phyloP scores from a whole-genome alignment of 35 echinoderm and acorn worm species.

The Hemicentrotus pulcherrimus region DNA sequence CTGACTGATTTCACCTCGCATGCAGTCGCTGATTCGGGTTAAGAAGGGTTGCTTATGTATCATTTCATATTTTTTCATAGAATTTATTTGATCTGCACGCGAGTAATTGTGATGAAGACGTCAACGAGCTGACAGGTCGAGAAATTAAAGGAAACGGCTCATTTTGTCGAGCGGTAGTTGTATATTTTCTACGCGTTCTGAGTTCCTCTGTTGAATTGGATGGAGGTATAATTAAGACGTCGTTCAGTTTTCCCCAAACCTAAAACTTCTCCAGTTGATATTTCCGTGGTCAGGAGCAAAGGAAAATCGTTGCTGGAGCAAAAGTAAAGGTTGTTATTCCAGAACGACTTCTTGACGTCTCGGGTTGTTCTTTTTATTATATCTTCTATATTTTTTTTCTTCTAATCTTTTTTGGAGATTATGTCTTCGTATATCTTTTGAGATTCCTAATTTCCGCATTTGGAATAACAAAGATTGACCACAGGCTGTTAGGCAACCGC shows the following conservation, averaged over 20 bases:
- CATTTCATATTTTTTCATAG: constrained; percentile 5
- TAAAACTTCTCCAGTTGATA: constrained; percentile 37
- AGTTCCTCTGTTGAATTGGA: neutral
- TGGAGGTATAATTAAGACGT: neutral
- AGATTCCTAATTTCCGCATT: constrained; percentile 3
- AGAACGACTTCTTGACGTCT: constrained; percentile 10
- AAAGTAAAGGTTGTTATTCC: constrained; percentile 6
- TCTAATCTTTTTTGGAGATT: neutral
- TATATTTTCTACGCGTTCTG: constrained; percentile 40
- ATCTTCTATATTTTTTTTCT: neutral
- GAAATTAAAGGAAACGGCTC: constrained; percentile 40
- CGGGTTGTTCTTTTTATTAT: neutral
- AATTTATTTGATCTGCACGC: constrained; percentile 12
- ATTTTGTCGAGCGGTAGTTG: constrained; percentile 52
- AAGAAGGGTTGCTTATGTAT: neutral
- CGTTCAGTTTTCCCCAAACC: neutral
- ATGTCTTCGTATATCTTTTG: neutral
- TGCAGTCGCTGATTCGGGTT: neutral
- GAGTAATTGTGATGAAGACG: constrained; percentile 43
- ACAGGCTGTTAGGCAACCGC: neutral
- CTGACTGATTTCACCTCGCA: neutral
- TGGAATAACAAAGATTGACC: neutral
- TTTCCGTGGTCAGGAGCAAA: neutral
- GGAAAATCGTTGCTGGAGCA: neutral
- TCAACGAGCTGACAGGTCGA: constrained; percentile 28